These are phyloP conservation scores for Protosalanx chinensis DNA, from an alignment of 2,797 vertebrate genomes.

Conservation along the genomic window DNA sequence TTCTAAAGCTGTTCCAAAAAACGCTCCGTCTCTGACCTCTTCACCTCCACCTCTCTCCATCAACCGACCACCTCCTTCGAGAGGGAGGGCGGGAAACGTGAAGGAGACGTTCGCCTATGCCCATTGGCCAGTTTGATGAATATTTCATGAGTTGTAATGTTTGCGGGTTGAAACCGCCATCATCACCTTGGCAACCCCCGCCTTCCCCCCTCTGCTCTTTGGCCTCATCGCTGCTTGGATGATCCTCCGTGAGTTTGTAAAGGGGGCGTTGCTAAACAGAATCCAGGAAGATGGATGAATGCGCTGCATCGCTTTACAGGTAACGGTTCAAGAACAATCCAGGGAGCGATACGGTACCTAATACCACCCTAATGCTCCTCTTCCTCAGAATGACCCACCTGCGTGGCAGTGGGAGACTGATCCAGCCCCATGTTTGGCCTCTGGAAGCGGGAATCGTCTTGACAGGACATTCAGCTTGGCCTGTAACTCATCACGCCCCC, in stretches of 20 bases:
- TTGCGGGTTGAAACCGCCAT: no score
- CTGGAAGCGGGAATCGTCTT: slow-evolving; percentile 34
- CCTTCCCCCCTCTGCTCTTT: no score
- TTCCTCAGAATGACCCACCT: background rate
- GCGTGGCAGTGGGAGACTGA: slow-evolving; percentile 14
- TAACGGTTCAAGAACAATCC: background rate
- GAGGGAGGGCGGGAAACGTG: background rate
- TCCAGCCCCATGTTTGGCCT: slow-evolving; percentile 22
- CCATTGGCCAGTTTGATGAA: no score
- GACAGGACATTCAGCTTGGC: slow-evolving; percentile 46
- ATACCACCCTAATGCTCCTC: slow-evolving; percentile 2
- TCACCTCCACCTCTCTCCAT: slow-evolving; percentile 58
- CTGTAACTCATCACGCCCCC: slow-evolving; percentile 46
- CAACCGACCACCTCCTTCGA: slow-evolving; percentile 52
- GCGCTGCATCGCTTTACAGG: background rate
- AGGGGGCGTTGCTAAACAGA: no score
- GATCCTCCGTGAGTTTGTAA: no score
- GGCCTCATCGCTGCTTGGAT: no score
- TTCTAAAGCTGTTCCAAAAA: slow-evolving; percentile 71
- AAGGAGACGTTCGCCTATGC: no score
- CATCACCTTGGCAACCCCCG: no score
- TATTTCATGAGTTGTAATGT: no score
- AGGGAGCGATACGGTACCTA: slow-evolving; percentile 13
- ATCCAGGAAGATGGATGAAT: no score
- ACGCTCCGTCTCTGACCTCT: slow-evolving; percentile 70